phyloP scores from a whole-genome alignment of 2,113 vertebrate genomes.

The Clarias batrachus region DNA sequence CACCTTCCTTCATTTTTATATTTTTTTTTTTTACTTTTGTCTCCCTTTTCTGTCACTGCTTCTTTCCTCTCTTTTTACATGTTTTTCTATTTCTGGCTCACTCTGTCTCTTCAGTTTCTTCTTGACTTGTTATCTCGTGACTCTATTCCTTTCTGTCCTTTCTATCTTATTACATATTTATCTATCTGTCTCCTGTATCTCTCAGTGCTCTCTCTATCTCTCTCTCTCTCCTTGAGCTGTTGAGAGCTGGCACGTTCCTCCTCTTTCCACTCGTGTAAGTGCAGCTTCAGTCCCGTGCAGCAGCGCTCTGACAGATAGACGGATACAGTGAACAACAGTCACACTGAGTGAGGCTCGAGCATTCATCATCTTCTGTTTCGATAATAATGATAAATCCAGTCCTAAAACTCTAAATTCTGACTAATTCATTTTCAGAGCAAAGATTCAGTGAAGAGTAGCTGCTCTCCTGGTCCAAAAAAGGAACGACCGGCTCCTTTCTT shows the following conservation, averaged over 20 bases:
- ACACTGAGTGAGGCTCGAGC: neutral
- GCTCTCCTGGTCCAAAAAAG: constrained; percentile 22
- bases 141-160: neutral
- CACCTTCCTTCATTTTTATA: neutral
- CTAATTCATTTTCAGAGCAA: neutral
- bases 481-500: constrained; percentile 10
- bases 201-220: neutral
- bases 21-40: neutral
- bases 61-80: neutral
- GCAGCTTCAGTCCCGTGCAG: neutral
- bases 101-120: neutral
- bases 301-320: constrained; percentile 16
- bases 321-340: constrained; percentile 7
- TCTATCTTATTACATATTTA: neutral
- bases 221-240: neutral
- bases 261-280: constrained; percentile 30
- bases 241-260: neutral
- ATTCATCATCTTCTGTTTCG: constrained; percentile 21
- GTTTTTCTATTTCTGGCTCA: neutral
- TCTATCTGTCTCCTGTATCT: neutral
- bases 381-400: constrained; percentile 27
- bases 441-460: constrained; percentile 6
- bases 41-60: neutral
- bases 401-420: constrained; percentile 16
- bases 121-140: too few species aligned